phyloP scores from a whole-genome alignment of 2,113 vertebrate species.

The Hippocampus comes region DNA sequence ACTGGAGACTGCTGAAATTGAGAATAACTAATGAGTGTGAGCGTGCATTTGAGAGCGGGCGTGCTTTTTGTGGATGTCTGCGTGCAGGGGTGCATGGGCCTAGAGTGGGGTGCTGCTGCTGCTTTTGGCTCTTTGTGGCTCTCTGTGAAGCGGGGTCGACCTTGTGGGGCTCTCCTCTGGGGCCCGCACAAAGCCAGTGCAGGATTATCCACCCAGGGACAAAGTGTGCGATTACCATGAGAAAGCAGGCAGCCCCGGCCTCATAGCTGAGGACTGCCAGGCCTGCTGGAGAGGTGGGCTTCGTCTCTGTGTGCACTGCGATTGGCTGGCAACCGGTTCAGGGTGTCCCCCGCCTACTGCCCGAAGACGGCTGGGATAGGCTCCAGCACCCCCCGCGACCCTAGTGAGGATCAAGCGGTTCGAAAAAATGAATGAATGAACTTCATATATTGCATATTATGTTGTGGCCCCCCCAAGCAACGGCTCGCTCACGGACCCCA shows the following conservation, averaged over 20 bases:
- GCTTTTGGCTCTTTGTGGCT: slow-evolving; percentile 70
- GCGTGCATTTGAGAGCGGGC: slow-evolving; percentile 39
- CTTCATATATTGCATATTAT: no score
- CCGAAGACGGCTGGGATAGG: no score
- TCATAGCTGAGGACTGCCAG: slow-evolving; percentile 61
- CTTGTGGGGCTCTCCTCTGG: slow-evolving; percentile 74
- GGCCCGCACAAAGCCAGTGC: slow-evolving; percentile 73
- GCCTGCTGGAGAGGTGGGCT: slow-evolving; percentile 75
- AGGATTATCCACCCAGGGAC: slow-evolving; percentile 77
- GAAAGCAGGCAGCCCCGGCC: slow-evolving; percentile 72
- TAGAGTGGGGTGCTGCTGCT: slow-evolving; percentile 66
- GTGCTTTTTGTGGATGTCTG: slow-evolving; percentile 39
- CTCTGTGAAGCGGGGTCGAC: slow-evolving; percentile 70
- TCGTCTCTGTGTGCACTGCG: no score
- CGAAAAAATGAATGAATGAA: no score
- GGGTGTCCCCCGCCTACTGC: no score
- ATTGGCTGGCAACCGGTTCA: no score
- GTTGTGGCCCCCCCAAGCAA: no score
- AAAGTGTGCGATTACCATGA: slow-evolving; percentile 81
- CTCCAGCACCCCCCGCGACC: no score
- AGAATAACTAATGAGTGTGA: slow-evolving; percentile 63
- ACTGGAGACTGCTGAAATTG: slow-evolving; percentile 55
- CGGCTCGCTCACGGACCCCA: no score
- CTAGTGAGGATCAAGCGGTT: no score
- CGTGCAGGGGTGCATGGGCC: slow-evolving; percentile 43